A percentile compares a stretch with the other conserved stretches of the same genome.
These are phyloP conservation scores for Perca fluviatilis DNA, from an alignment of 2,113 vertebrate species.

Conservation along the genomic window DNA sequence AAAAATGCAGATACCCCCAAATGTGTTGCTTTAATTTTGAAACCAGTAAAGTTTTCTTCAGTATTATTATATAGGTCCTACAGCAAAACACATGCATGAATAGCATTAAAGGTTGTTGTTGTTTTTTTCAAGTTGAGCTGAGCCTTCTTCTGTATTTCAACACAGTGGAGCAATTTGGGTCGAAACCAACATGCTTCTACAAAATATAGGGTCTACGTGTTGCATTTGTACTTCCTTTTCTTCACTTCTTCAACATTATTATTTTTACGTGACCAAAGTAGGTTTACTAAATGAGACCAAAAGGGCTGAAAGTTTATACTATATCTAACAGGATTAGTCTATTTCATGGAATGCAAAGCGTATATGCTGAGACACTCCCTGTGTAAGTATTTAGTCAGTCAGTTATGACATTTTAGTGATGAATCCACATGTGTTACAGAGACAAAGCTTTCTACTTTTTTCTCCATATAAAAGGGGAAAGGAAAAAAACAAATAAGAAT, in stretches of 20 bases:
- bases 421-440: not conserved
- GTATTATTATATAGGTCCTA: too few relatives aligned
- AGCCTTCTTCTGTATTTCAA: not conserved
- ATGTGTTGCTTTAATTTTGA: not conserved
- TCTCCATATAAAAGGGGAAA: not conserved
- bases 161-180: not conserved
- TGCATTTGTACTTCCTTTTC: not conserved
- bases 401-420: not conserved
- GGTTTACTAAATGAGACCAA: not conserved
- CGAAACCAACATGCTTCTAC: too few relatives aligned
- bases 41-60: too few relatives aligned
- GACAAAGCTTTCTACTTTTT: not conserved
- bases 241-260: not conserved
- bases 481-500: not conserved
- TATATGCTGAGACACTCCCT: not conserved
- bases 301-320: not conserved
- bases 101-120: not conserved
- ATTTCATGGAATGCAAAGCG: not conserved
- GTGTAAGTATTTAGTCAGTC: not conserved
- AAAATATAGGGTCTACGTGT: not conserved
- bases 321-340: not conserved
- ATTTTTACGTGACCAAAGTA: not conserved
- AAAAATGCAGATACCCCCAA: not conserved
- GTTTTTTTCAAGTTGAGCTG: not conserved
- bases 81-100: not conserved